A percentile compares a stretch with the other conserved stretches of the same genome.
phyloP scores from a whole-genome alignment of 2,113 vertebrate species.

The Pungitius pungitius region DNA sequence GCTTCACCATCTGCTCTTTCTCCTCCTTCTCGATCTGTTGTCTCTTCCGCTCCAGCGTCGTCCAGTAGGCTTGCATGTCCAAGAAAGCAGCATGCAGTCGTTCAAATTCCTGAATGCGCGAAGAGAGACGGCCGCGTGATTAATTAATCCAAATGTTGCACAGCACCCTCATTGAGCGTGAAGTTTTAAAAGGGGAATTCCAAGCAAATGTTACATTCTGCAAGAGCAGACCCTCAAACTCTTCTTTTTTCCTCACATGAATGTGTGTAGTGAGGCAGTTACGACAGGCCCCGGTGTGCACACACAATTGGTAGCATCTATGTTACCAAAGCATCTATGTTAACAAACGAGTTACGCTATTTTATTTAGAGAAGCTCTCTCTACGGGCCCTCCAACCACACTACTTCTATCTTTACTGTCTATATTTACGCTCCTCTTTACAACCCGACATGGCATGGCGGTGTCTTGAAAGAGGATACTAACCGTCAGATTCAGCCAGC shows the following conservation, averaged over 20 bases:
- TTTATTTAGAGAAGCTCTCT: not conserved
- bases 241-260: not conserved
- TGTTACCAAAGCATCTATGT: no score
- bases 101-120: conserved; percentile 68
- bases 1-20: conserved; percentile 5
- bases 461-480: no score
- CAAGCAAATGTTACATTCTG: conserved; percentile 35
- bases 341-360: not conserved
- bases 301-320: not conserved
- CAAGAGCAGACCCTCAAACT: conserved; percentile 17
- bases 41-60: conserved; percentile 70
- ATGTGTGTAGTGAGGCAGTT: not conserved
- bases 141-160: conserved; percentile 22
- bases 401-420: not conserved
- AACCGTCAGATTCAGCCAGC: conserved; percentile 77
- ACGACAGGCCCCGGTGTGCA: not conserved
- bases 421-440: not conserved
- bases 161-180: conserved; percentile 1
- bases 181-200: conserved; percentile 51
- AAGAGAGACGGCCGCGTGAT: conserved; percentile 16
- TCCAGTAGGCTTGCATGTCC: conserved; percentile 71
- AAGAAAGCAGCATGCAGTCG: conserved; percentile 61
- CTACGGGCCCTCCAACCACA: not conserved
- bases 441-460: no score
- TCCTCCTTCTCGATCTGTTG: conserved; percentile 62